Evolutionary conservation across 2,113 vertebrate species (phyloP).

Genomic region (Rhinolophus ferrumequinum): DNA sequence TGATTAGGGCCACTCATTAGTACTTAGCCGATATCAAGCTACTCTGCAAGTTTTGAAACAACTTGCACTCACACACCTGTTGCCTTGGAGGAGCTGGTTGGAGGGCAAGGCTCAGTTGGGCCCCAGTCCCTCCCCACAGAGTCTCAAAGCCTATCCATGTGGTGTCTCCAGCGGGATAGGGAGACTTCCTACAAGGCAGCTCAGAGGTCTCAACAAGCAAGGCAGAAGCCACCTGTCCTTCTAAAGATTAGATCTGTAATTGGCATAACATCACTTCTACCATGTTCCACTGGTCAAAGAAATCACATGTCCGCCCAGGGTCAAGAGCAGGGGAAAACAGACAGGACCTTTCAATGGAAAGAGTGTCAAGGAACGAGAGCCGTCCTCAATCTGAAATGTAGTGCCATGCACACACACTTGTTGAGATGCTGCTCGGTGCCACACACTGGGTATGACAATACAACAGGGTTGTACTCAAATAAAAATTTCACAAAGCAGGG

Average conservation of each 20-base stretch:
- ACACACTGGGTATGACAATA: too few relatives aligned
- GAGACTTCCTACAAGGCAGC: neutral
- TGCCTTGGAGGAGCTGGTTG: neutral
- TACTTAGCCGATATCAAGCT: neutral
- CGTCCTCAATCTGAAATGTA: too few relatives aligned
- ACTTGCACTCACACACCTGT: neutral
- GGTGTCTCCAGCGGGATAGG: neutral
- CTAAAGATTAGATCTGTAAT: neutral
- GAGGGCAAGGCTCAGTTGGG: neutral
- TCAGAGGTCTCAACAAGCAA: neutral
- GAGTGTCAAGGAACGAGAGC: too few relatives aligned
- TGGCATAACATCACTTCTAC: neutral
- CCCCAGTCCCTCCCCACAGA: neutral
- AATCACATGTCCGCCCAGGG: neutral
- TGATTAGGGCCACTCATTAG: neutral
- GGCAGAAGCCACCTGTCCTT: neutral
- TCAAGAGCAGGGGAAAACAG: neutral
- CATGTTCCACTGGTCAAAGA: neutral
- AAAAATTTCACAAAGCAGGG: too few relatives aligned
- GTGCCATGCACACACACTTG: too few relatives aligned
- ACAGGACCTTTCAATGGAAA: too few relatives aligned
- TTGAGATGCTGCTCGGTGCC: too few relatives aligned
- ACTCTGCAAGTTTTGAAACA: neutral
- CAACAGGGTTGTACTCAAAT: too few relatives aligned
- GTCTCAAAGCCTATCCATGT: neutral